Conservation (phyloP, 2,113 vertebrate genomes). For the Gavialis gangeticus region DNA sequence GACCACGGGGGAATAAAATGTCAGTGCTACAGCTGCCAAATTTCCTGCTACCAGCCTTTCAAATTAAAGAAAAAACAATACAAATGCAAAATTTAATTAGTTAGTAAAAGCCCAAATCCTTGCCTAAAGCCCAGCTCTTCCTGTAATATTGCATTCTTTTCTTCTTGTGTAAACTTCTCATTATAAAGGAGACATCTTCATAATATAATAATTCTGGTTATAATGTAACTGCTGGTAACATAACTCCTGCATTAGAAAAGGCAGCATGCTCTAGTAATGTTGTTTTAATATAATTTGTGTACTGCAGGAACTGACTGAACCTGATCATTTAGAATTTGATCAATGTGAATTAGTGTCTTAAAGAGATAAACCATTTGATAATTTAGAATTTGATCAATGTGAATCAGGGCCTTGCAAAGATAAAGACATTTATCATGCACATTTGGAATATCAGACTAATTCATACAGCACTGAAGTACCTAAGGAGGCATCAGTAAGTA, state of each 20-base stretch:
- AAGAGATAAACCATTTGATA: conserved; percentile 83
- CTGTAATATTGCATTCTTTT: conserved; percentile 84
- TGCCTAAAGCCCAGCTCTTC: conserved; percentile 79
- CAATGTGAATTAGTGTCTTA: conserved; percentile 81
- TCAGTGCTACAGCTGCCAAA: conserved; percentile 69
- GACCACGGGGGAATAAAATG: conserved; percentile 75
- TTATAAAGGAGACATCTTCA: conserved; percentile 83
- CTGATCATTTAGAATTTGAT: conserved; percentile 80
- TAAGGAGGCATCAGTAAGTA: conserved; percentile 48
- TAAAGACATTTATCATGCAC: conserved; percentile 73
- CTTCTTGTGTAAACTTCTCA: conserved; percentile 89
- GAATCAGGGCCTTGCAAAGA: conserved; percentile 54
- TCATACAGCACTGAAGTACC: conserved; percentile 24
- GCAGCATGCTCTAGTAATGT: conserved; percentile 89
- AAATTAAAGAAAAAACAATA: conserved; percentile 75
- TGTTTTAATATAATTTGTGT: conserved; percentile 87
- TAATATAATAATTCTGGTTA: conserved; percentile 88
- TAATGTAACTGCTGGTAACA: conserved; percentile 88
- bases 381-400: conserved; percentile 81
- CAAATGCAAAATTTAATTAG: conserved; percentile 88
- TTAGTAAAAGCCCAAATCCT: conserved; percentile 81
- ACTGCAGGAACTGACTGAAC: conserved; percentile 78
- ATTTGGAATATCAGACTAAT: conserved; percentile 52
- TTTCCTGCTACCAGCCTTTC: conserved; percentile 68
- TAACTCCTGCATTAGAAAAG: conserved; percentile 84